Percentiles rank a stretch among this genome's conserved stretches.
Conservation (phyloP, 1,140 invertebrate species). For the Asobara japonica region DNA sequence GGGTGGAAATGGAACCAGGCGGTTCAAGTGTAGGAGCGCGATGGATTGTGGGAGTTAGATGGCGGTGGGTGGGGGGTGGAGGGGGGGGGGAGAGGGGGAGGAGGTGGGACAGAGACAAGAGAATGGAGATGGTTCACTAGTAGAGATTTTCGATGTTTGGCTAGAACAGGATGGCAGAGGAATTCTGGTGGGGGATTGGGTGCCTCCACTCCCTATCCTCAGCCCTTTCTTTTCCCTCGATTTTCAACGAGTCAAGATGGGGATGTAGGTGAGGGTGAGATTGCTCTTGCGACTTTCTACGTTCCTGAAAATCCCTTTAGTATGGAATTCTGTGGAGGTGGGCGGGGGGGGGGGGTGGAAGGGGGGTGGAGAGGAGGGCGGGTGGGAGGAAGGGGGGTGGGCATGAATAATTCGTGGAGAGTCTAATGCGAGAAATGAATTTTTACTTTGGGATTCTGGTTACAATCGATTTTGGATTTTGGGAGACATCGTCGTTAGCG, state of each 20-base stretch:
- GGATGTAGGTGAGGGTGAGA: background rate
- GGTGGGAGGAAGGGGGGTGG: background rate
- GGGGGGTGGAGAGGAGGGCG: no score
- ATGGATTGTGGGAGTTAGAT: constrained; percentile 1
- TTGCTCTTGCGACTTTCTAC: constrained; percentile 15
- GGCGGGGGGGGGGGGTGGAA: no score
- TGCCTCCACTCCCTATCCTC: background rate
- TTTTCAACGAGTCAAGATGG: constrained; percentile 21
- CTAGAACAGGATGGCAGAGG: constrained; percentile 42
- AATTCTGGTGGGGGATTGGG: constrained; percentile 42
- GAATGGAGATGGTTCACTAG: constrained; percentile 21
- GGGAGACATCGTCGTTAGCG: background rate
- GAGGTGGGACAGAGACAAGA: constrained; percentile 28
- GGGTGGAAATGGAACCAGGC: constrained; percentile 38
- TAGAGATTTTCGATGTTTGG: constrained; percentile 35
- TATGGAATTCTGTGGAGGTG: background rate
- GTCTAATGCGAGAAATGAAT: constrained; percentile 40
- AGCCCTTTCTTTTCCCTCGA: background rate
- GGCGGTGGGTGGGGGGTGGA: background rate
- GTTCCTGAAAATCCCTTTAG: constrained; percentile 42
- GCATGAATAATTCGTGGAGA: constrained; percentile 49
- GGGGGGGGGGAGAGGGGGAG: constrained; percentile 1
- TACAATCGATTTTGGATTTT: background rate
- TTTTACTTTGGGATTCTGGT: background rate
- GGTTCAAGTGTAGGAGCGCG: constrained; percentile 40